These are phyloP conservation scores for Megaceryle alcyon DNA, from an alignment of 2,797 vertebrate genomes.

Conservation along the genomic window DNA sequence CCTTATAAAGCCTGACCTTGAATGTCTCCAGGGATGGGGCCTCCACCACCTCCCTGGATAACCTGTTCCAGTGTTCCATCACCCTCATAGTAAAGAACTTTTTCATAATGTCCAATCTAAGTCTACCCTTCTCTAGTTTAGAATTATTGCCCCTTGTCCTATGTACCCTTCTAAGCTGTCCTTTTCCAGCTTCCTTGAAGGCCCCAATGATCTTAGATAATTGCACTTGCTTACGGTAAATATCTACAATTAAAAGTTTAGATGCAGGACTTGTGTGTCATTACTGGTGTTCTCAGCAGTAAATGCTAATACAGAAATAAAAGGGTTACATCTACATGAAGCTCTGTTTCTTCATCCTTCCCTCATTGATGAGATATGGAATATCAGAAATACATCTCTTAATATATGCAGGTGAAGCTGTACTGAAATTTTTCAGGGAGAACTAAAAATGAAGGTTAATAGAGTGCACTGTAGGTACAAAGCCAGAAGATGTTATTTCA, in stretches of 20 bases:
- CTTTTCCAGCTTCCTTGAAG: no score
- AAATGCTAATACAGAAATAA: background rate
- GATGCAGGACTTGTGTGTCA: background rate
- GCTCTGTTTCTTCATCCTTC: background rate
- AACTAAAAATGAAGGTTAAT: constrained; percentile 4
- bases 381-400: background rate
- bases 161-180: no score
- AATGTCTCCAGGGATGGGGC: no score
- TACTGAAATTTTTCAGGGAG: background rate
- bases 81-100: no score
- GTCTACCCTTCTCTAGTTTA: no score
- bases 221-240: background rate
- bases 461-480: background rate
- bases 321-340: background rate
- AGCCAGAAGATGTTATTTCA: background rate
- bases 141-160: no score
- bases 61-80: no score
- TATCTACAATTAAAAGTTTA: background rate
- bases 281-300: background rate
- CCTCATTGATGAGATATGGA: background rate
- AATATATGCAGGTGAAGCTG: background rate
- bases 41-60: no score
- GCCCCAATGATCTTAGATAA: background rate
- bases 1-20: no score
- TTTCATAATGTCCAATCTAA: no score